These are phyloP conservation scores for Telenomus remus DNA, from an alignment of 1,140 invertebrate species.

Conservation along the genomic window DNA sequence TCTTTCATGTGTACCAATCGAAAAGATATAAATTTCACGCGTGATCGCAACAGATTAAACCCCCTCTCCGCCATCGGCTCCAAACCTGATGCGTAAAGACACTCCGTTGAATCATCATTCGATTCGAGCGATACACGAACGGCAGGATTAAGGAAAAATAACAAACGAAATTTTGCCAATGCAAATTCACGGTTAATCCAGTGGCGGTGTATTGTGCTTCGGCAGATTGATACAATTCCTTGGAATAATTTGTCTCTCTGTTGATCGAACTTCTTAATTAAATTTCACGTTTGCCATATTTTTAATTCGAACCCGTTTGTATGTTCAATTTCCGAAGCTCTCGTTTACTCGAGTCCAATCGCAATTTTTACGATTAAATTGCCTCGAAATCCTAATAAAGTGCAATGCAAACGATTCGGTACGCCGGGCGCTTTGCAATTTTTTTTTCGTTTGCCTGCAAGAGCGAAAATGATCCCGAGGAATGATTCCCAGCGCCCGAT, in stretches of 20 bases:
- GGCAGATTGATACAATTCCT: no score
- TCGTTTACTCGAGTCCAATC: constrained; percentile 15
- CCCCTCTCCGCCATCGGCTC: no score
- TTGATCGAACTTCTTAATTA: constrained; percentile 15
- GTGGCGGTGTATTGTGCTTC: no score
- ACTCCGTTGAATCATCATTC: no score
- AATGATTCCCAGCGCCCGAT: constrained; percentile 3
- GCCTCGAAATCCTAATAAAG: constrained; percentile 26
- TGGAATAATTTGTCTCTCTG: neutral
- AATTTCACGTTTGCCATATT: neutral
- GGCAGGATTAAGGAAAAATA: neutral
- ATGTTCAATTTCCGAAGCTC: no score
- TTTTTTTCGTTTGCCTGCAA: constrained; percentile 4
- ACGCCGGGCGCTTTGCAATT: neutral
- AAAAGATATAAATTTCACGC: neutral
- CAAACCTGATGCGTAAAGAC: no score
- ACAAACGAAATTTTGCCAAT: neutral
- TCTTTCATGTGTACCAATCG: constrained; percentile 12
- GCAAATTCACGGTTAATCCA: no score
- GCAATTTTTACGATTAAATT: constrained; percentile 23
- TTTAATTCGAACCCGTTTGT: neutral
- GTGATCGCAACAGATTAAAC: no score
- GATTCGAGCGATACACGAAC: no score
- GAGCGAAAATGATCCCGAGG: constrained; percentile 1
- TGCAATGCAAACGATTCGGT: neutral